Evolutionary conservation across 2,797 vertebrate species (phyloP), one percentile per base, ranked within the genome.

Genomic region (Clarias platycephalus): DNA sequence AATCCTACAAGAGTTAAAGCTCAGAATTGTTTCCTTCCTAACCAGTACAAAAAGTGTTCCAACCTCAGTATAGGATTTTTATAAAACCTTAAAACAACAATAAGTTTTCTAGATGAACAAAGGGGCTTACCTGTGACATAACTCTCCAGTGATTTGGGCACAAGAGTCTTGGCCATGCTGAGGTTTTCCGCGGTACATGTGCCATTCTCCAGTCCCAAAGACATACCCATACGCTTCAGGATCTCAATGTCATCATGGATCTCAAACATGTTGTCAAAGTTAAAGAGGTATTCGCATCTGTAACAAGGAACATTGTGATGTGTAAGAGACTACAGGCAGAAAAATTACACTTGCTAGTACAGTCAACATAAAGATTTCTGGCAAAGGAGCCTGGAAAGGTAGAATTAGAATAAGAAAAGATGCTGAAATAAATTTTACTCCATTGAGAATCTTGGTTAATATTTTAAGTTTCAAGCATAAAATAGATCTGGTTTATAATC

Each of bases 201-300:
- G 84, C 96, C 96, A 26, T 91, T 90, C 90, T 97, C 96, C 0
- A 96, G 92, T 28, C 96, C 96, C 86, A 96, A 93, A 76, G 96
- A 95, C 95, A 97, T 95, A 22, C 96, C 96, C 96, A 96, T 96
- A 80, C 95, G 93, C 89, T 96, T 96, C 86, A 97, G 93, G 7
- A 97, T 94, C 88, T 97, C 96, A 0, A 93, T 95, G 89, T 96
- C 95, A 37, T 97, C 95, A 0, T 96, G 95, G 82, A 97, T 96
- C 92, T 97, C 96, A 88, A 97, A 97, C 10, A 95, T 93, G 90
- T 96, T 96, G 92, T 97, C 95, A 9, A 97, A 97, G 91, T 96
- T 96, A 88, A 97, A 97, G 85, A 97, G 95, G 86, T 97, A 97
- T 86, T 97, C 96, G 90, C 96, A 97, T 85, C 96, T 97, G 92